Percentiles rank a stretch among this genome's conserved stretches.
Conservation (phyloP, 2,888 invertebrate species). For the Dynastes grantii region DNA sequence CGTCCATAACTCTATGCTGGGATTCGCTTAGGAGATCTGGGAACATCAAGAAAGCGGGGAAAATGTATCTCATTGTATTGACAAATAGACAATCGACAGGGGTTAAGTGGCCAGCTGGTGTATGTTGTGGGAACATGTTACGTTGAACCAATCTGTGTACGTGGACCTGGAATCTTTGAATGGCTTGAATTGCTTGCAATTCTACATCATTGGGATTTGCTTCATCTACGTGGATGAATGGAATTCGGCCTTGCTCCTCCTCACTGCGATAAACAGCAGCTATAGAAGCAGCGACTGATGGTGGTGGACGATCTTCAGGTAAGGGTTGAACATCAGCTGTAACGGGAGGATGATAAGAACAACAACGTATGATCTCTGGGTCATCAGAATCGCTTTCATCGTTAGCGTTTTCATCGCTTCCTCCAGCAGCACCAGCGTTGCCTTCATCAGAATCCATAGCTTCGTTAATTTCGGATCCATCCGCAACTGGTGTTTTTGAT, state of each 20-base stretch:
- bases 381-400: not conserved
- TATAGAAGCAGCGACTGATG: not conserved
- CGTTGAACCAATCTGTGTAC: conserved; percentile 4
- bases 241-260: not conserved
- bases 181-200: conserved; percentile 6
- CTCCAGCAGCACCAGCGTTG: too few relatives aligned
- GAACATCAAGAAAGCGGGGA: conserved; percentile 2
- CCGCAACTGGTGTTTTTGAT: not conserved
- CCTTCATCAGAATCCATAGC: too few relatives aligned
- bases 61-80: conserved; percentile 5
- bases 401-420: too few relatives aligned
- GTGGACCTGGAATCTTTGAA: conserved; percentile 2
- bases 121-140: not conserved
- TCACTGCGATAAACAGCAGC: not conserved
- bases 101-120: not conserved
- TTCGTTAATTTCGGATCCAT: too few relatives aligned
- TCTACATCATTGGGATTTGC: not conserved
- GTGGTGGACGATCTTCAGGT: conserved; percentile 8
- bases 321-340: not conserved
- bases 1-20: not conserved
- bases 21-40: conserved; percentile 3
- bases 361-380: not conserved
- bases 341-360: not conserved
- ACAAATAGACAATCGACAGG: not conserved
- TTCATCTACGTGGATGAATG: not conserved